A percentile compares a stretch with the other conserved stretches of the same genome.
Evolutionary conservation across 2,113 vertebrate species (phyloP).

Genomic region (Zosterops japonicus): DNA sequence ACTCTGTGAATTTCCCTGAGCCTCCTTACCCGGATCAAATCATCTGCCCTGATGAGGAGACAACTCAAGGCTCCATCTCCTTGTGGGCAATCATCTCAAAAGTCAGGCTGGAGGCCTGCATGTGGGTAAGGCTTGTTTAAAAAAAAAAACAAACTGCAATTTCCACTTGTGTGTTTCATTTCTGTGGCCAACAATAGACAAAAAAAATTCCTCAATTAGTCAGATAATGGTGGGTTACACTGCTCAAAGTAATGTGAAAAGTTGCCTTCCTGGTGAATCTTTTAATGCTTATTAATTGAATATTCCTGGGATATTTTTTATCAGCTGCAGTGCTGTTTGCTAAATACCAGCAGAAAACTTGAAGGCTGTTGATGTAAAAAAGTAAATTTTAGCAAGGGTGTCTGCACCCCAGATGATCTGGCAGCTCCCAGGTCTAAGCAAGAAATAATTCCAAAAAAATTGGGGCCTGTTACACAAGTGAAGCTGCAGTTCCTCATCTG

Average conservation of each 20-base stretch:
- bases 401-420: background rate
- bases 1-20: constrained; percentile 95
- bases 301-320: background rate
- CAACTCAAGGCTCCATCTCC: constrained; percentile 79
- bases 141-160: accelerated
- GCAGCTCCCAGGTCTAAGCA: background rate
- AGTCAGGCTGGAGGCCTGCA: constrained; percentile 98
- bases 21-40: constrained; percentile 97
- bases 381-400: background rate
- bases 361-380: background rate
- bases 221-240: background rate
- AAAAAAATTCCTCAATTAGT: background rate
- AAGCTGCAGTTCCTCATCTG: background rate
- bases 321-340: background rate
- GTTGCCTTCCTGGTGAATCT: background rate
- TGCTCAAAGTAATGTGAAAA: background rate
- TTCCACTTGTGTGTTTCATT: background rate
- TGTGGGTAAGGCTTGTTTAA: constrained; percentile 89
- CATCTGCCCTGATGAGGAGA: constrained; percentile 84
- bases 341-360: background rate
- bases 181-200: background rate
- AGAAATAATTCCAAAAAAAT: background rate
- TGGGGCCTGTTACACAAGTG: background rate
- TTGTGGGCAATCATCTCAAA: constrained; percentile 97
- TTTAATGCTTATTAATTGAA: background rate